phyloP scores from a whole-genome alignment of 2,797 vertebrate species.

The Myotis planiceps region DNA sequence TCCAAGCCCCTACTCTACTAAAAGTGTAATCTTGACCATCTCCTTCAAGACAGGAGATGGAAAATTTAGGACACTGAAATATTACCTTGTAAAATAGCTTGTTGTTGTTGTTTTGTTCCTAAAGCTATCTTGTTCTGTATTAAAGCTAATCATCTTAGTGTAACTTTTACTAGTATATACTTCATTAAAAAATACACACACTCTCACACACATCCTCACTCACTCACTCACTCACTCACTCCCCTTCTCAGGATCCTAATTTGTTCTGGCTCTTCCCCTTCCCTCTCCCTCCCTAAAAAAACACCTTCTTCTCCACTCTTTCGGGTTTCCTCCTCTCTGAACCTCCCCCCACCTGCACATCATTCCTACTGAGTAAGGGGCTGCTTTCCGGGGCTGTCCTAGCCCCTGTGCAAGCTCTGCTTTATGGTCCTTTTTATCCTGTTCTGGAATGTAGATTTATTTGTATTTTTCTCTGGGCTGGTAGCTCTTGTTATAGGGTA shows the following conservation, averaged over 20 bases:
- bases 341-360: neutral
- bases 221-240: no score
- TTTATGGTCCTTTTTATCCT: neutral
- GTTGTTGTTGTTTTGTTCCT: constrained; percentile 51
- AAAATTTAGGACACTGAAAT: constrained; percentile 62
- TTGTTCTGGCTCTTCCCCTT: neutral
- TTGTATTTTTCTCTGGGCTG: neutral
- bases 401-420: neutral
- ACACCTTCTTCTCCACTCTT: neutral
- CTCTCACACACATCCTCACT: no score
- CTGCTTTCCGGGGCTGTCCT: neutral
- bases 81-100: constrained; percentile 56
- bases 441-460: neutral
- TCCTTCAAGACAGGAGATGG: constrained; percentile 67
- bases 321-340: neutral
- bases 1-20: constrained; percentile 25
- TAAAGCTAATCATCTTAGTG: constrained; percentile 68
- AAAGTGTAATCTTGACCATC: constrained; percentile 33
- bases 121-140: constrained; percentile 73
- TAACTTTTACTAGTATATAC: constrained; percentile 84
- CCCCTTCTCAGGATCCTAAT: neutral
- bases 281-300: neutral
- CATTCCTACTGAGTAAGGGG: neutral
- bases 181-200: constrained; percentile 76
- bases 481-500: neutral